Evolutionary conservation across 2,797 vertebrate species (phyloP), one percentile per base, ranked within the genome.

Genomic region (Eptatretus atami): DNA sequence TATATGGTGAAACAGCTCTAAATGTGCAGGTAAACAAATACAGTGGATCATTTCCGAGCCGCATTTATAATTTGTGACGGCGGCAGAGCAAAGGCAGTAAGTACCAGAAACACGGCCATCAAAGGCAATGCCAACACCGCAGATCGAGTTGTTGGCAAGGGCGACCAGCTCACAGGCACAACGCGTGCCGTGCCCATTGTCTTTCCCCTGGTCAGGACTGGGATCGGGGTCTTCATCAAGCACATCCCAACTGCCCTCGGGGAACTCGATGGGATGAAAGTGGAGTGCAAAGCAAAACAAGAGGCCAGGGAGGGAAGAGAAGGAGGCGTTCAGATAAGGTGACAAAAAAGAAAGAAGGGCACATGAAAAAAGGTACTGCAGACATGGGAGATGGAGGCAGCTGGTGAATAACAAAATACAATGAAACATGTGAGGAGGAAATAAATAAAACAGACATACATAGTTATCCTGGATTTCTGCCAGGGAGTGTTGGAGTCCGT

Each of bases 201-300:
- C 84, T 68, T 74, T 80, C 0, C 94, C 86, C 0, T 86, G 81
- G 70, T 90, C 84, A 24, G 92, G 92, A 87, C 93, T 93, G 6
- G 92, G 92, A 72, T 96, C 90, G 0, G 86, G 85, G 68, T 98
- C 92, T 0, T 95, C 83, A 19, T 87, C 94, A 73, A 94, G 95
- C 66, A 98, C 74, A 71, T 98, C 92, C 1, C 88, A 98, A 70
- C 90, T 95, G 67, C 92, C 92, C 67, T 96, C 90, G 0, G 90
- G 82, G 74, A 84, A 82, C 92, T 98, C 70, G 11, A 44, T 44
- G 31, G 31, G 31, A 44, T 44, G 31, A 44, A 44, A 44, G 31
- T 44, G 6, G 31, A 44, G 31, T 8, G 31, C 31, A 44, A 44
- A 8, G 6, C 31, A 44, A 44, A 44, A 67, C 54, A 69, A 15